These are phyloP conservation scores for Yponomeuta cagnagella DNA, from an alignment of 2,888 invertebrate genomes.

Conservation along the genomic window DNA sequence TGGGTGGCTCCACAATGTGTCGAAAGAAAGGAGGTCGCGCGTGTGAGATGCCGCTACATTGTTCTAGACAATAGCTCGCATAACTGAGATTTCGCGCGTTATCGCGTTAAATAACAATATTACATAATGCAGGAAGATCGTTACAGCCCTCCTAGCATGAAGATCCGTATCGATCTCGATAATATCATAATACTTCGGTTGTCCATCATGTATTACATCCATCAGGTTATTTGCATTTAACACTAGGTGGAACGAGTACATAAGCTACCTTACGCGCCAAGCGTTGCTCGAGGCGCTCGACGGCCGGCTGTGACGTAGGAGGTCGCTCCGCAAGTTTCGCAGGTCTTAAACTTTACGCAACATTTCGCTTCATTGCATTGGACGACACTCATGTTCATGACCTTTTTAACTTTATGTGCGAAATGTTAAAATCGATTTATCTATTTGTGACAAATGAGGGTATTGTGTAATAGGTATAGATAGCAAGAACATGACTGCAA, in stretches of 20 bases:
- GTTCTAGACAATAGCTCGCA: constrained; percentile 5
- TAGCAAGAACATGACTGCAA: too few relatives aligned
- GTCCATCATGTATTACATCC: too few relatives aligned
- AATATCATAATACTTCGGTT: too few relatives aligned
- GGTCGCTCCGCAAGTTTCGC: not conserved
- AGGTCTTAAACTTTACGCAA: not conserved
- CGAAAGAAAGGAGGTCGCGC: not conserved
- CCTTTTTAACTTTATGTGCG: not conserved
- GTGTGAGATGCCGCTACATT: constrained; percentile 3
- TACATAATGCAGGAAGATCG: not conserved
- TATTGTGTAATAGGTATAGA: too few relatives aligned
- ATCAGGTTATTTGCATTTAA: too few relatives aligned
- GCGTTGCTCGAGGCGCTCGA: not conserved
- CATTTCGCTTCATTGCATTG: not conserved
- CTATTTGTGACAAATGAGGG: too few relatives aligned
- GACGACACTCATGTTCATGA: not conserved
- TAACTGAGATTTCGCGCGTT: constrained; percentile 3
- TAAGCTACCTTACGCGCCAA: not conserved
- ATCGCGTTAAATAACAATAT: not conserved
- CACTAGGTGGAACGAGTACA: not conserved
- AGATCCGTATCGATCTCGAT: too few relatives aligned
- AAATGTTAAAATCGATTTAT: too few relatives aligned
- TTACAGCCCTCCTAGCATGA: too few relatives aligned
- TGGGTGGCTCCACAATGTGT: not conserved
- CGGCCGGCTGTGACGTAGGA: not conserved